These are phyloP conservation scores for Ophioninae sp. DNA, from an alignment of 2,888 invertebrate species.

Conservation along the genomic window DNA sequence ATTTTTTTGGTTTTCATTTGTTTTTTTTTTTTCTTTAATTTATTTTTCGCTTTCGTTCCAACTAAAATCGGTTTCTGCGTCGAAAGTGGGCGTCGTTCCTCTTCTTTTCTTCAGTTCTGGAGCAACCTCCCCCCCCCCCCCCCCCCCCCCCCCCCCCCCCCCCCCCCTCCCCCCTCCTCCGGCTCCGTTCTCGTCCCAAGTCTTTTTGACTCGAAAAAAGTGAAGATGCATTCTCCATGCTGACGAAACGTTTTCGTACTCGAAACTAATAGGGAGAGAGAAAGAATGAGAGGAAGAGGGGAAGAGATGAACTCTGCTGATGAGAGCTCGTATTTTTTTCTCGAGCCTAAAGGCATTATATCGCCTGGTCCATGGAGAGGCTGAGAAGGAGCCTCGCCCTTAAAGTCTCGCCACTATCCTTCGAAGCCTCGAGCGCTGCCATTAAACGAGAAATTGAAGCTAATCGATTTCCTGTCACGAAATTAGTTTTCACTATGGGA, in stretches of 20 bases:
- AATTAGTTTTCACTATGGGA: slow-evolving; percentile 46
- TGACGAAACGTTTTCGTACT: slow-evolving; percentile 53
- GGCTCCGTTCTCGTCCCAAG: not conserved
- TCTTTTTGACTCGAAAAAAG: slow-evolving; percentile 48
- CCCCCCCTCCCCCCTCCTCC: not conserved
- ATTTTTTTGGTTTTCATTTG: not conserved
- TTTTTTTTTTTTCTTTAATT: not conserved
- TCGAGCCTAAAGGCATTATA: slow-evolving; percentile 5
- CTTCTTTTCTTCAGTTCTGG: slow-evolving; percentile 11
- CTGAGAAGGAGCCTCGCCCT: not conserved
- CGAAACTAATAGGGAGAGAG: slow-evolving; percentile 54
- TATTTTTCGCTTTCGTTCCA: not conserved
- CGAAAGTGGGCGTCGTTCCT: slow-evolving; percentile 39
- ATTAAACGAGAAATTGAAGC: slow-evolving; percentile 58
- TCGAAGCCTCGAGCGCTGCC: slow-evolving; percentile 11
- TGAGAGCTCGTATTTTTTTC: slow-evolving; percentile 19
- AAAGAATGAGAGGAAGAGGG: not conserved
- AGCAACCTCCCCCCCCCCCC: not conserved
- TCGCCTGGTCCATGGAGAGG: slow-evolving; percentile 46
- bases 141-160: not conserved
- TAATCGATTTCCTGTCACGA: slow-evolving; percentile 62
- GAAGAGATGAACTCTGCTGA: not conserved
- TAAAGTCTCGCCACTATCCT: slow-evolving; percentile 13
- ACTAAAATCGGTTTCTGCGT: slow-evolving; percentile 50
- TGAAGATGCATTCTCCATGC: slow-evolving; percentile 64